These are phyloP conservation scores for Microctonus brassicae DNA, from an alignment of 2,888 invertebrate species.

Conservation along the genomic window DNA sequence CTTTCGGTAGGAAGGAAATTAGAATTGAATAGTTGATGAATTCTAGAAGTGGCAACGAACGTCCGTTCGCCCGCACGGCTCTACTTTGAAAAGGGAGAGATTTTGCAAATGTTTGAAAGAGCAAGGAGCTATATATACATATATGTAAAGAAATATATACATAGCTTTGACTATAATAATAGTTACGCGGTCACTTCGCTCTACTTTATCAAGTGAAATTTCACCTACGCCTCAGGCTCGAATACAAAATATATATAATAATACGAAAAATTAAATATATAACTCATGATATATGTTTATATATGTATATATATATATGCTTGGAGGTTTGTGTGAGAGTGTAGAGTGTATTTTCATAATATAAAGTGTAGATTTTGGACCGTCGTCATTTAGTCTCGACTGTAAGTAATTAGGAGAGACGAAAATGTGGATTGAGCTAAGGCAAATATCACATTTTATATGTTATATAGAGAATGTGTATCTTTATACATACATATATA, in stretches of 20 bases:
- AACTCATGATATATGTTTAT: slow-evolving; percentile 2
- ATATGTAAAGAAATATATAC: slow-evolving; percentile 17
- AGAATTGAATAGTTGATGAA: slow-evolving; percentile 69
- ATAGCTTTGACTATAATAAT: background rate
- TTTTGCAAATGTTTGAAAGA: slow-evolving; percentile 7
- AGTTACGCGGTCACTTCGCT: slow-evolving; percentile 41
- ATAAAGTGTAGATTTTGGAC: slow-evolving; percentile 36
- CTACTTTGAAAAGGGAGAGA: slow-evolving; percentile 23
- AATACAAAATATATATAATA: slow-evolving; percentile 13
- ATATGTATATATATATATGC: slow-evolving; percentile 2
- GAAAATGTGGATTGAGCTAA: slow-evolving; percentile 59
- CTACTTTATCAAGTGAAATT: slow-evolving; percentile 16
- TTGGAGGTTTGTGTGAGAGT: background rate
- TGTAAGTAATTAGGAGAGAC: slow-evolving; percentile 61
- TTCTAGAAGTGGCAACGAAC: slow-evolving; percentile 55
- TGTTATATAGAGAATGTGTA: too few relatives aligned
- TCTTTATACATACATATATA: background rate
- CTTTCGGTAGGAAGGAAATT: slow-evolving; percentile 57
- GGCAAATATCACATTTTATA: slow-evolving; percentile 59
- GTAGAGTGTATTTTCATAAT: background rate
- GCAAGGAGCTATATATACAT: slow-evolving; percentile 11
- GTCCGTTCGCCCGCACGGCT: background rate
- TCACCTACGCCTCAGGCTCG: slow-evolving; percentile 20
- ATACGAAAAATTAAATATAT: slow-evolving; percentile 29
- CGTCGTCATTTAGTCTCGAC: slow-evolving; percentile 50